Percentiles rank a stretch among this genome's conserved stretches.
Conservation (phyloP, 1,140 invertebrate species). For the Anastrepha obliqua region DNA sequence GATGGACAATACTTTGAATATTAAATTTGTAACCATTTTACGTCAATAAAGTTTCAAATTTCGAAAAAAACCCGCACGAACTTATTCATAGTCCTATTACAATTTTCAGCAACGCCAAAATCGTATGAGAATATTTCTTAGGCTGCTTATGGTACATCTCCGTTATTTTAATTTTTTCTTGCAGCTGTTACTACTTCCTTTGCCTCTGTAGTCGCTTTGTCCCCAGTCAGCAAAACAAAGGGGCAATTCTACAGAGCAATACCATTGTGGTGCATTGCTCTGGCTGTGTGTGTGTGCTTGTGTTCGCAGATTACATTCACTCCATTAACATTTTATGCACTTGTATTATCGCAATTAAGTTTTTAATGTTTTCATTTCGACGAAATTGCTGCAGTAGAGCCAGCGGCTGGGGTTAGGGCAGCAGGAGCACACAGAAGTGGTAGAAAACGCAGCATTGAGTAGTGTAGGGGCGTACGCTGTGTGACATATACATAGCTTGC, state of each 20-base stretch:
- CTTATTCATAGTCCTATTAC: too few species aligned
- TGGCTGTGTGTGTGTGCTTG: slow-evolving; percentile 41
- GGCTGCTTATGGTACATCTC: background rate
- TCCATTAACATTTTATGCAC: slow-evolving; percentile 74
- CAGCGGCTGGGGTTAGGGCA: background rate
- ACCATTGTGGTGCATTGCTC: slow-evolving; percentile 54
- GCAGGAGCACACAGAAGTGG: background rate
- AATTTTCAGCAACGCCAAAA: background rate
- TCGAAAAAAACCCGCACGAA: too few species aligned
- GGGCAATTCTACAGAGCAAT: slow-evolving; percentile 40
- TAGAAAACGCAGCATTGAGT: background rate
- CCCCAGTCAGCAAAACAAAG: background rate
- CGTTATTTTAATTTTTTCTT: background rate
- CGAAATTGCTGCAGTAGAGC: slow-evolving; percentile 41
- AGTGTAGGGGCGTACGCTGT: background rate
- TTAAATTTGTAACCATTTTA: too few species aligned
- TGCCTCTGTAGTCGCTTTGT: background rate
- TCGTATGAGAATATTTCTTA: background rate
- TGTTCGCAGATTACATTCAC: slow-evolving; percentile 71
- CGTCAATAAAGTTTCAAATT: too few species aligned
- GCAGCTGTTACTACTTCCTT: background rate
- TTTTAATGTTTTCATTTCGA: slow-evolving; percentile 74
- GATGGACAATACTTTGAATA: too few species aligned
- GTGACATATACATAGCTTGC: slow-evolving; percentile 3
- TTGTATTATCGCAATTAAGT: slow-evolving; percentile 75